Evolutionary conservation across 37 sponge, comb jelly and placozoan genomes (phyloP), one percentile per base, ranked within the genome.

Genomic region (Petrosia ficiformis): DNA sequence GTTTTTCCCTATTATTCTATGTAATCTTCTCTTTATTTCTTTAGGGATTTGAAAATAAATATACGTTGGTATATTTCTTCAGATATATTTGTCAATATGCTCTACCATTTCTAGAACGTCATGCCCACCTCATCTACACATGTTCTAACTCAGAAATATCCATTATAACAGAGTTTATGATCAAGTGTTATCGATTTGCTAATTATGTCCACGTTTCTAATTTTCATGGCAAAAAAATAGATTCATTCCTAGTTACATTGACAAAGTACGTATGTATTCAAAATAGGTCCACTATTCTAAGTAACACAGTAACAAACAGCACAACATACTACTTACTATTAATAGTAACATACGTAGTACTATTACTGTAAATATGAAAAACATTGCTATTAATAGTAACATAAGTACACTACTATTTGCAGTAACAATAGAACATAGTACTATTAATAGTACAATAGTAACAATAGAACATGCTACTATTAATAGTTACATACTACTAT

Each of bases 1-100:
- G 39, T 75, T 40, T n/a, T 59, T 61, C 21, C 67, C 21, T 48
- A 32, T 38, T 77, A 48, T 77, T 67, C 65, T 19, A 66, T 57
- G 4, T 77, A 43, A 21, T 67, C 59, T 67, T 77, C 67, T 65
- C 67, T 57, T 48, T 64, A 24, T 57, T 48, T 65, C 66, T 40
- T 11, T 57, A 42, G 28, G 8, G 57, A 14, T 6, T 74, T 39
- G 11, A 11, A 57, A 57, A 33, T 6, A 1, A 32, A 57, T 21
- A 2, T 38, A 41, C 57, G 75, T 6, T n/a, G 65, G n/a, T n/a
- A 11, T 31, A 24, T 16, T 30, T n/a, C 63, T 26, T 61, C 14
- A 8, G 63, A 26, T 61, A 68, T 30, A 68, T 68, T 14, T 68
- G 19, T 68, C 5, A 22, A n/a, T 29, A 61, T 22, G 63, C 26